Evolutionary conservation across 2,113 vertebrate genomes (phyloP).

Genomic region (Polypterus bichir): DNA sequence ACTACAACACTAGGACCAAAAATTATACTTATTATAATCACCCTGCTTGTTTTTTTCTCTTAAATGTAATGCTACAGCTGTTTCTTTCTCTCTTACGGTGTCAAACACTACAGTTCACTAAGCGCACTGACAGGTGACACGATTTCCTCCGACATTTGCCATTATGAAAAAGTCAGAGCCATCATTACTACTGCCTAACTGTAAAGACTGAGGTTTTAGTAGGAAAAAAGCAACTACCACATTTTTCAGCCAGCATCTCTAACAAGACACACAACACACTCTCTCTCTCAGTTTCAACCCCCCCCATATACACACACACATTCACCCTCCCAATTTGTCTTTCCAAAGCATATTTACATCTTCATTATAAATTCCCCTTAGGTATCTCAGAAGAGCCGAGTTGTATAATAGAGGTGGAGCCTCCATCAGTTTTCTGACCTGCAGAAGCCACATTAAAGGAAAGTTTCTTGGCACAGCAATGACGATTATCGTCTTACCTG

Average conservation of each 20-base stretch:
- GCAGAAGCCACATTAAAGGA: not conserved
- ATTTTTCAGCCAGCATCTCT: too few relatives aligned
- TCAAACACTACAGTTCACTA: not conserved
- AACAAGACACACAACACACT: not conserved
- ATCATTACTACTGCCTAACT: conserved; percentile 24
- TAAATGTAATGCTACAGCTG: not conserved
- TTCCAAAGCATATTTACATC: not conserved
- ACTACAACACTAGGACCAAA: too few relatives aligned
- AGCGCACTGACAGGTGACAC: conserved; percentile 19
- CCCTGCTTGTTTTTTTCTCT: too few relatives aligned
- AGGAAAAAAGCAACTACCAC: too few relatives aligned
- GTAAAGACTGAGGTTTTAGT: conserved; percentile 19
- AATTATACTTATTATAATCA: too few relatives aligned
- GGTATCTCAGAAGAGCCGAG: too few relatives aligned
- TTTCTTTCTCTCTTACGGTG: not conserved
- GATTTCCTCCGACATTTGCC: conserved; percentile 27
- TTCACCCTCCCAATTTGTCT: not conserved
- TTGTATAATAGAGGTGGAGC: too few relatives aligned
- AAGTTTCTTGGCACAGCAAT: conserved; percentile 2
- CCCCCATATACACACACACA: not conserved
- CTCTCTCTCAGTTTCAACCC: conserved; percentile 4
- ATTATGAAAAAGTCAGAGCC: conserved; percentile 35
- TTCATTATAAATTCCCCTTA: too few relatives aligned
- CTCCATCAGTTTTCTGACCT: too few relatives aligned
- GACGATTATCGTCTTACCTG: conserved; percentile 32